Evolutionary conservation across 2,888 invertebrate genomes (phyloP).

Genomic region (Schizotus pectinicornis): DNA sequence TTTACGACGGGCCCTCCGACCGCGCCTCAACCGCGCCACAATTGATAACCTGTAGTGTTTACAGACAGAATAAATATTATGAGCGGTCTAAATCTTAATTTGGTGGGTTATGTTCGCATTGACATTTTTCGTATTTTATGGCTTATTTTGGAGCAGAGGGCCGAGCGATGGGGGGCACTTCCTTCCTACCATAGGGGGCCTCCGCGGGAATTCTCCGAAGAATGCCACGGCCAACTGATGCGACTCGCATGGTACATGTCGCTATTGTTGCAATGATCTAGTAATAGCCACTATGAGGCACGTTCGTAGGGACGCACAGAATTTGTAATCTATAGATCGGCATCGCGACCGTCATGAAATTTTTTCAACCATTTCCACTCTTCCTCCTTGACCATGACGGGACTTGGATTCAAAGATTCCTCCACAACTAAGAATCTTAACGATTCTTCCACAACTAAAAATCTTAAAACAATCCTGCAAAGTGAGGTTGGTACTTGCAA

Average conservation of each 20-base stretch:
- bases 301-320: not conserved
- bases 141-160: conserved; percentile 47
- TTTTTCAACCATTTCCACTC: too few species aligned
- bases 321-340: too few species aligned
- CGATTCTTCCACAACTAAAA: too few species aligned
- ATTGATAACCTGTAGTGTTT: conserved; percentile 57
- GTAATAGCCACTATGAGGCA: not conserved
- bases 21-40: conserved; percentile 49
- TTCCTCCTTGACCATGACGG: too few species aligned
- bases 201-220: conserved; percentile 37
- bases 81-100: conserved; percentile 49
- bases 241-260: too few species aligned
- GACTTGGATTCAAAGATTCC: too few species aligned
- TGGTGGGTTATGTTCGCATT: conserved; percentile 49
- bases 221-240: conserved; percentile 32
- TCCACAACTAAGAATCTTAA: too few species aligned
- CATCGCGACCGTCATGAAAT: too few species aligned
- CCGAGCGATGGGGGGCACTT: conserved; percentile 43
- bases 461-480: not conserved
- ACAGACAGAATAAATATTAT: conserved; percentile 48
- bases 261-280: conserved; percentile 31
- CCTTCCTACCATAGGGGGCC: conserved; percentile 44
- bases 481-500: not conserved
- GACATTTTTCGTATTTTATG: conserved; percentile 53
- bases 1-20: conserved; percentile 52